Percentiles rank a stretch among this genome's conserved stretches.
These are phyloP conservation scores for Clupea harengus DNA, from an alignment of 2,113 vertebrate genomes.

Conservation along the genomic window DNA sequence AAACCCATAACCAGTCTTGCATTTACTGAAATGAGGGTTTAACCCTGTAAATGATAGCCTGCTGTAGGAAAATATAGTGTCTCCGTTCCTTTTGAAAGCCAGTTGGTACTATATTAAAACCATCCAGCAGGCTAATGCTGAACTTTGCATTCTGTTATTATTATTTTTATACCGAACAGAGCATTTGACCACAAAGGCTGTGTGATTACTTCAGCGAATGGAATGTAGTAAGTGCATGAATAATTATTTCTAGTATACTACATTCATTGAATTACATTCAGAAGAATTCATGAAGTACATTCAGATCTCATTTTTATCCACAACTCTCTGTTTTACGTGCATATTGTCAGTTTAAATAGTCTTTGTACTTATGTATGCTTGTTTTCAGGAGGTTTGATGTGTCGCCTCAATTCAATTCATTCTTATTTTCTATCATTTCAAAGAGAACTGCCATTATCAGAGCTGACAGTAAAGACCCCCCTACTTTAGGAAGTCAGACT, in stretches of 20 bases:
- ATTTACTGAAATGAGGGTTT: not conserved
- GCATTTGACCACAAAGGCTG: not conserved
- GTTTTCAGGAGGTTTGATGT: not conserved
- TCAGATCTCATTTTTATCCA: too few relatives aligned
- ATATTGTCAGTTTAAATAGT: too few relatives aligned
- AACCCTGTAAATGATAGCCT: constrained; percentile 4
- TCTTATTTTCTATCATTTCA: not conserved
- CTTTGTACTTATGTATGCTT: not conserved
- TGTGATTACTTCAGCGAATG: not conserved
- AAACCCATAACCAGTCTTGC: not conserved
- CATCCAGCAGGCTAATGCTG: not conserved
- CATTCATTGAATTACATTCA: too few relatives aligned
- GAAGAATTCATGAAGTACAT: too few relatives aligned
- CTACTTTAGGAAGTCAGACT: not conserved
- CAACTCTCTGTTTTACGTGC: too few relatives aligned
- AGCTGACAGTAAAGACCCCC: not conserved
- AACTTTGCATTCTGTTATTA: not conserved
- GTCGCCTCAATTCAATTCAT: not conserved
- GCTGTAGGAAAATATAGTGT: not conserved
- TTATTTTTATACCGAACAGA: not conserved
- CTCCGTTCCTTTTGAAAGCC: not conserved
- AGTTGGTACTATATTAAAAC: not conserved
- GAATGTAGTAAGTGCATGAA: not conserved
- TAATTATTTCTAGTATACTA: not conserved
- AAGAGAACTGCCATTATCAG: not conserved